A percentile compares a stretch with the other conserved stretches of the same genome.
phyloP scores from a whole-genome alignment of 2,113 vertebrate genomes.

The Cygnus buccinator region DNA sequence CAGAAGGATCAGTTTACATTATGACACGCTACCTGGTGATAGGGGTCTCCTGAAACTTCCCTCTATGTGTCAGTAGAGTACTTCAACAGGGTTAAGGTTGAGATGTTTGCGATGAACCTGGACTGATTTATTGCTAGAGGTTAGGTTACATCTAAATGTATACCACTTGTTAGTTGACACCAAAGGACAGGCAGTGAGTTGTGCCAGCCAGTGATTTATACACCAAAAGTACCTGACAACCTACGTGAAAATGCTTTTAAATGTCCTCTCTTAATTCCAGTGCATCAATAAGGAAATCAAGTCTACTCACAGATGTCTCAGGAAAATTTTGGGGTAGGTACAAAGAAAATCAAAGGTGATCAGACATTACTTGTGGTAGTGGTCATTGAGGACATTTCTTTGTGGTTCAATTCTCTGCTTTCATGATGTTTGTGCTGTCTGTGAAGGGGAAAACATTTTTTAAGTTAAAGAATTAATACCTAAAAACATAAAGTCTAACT shows the following conservation, averaged over 20 bases:
- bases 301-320: not conserved
- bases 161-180: not conserved
- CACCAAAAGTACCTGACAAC: not conserved
- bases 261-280: not conserved
- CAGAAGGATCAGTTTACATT: not conserved
- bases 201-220: not conserved
- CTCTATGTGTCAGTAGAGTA: not conserved
- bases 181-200: not conserved
- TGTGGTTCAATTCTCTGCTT: rapidly evolving
- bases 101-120: not conserved
- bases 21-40: not conserved
- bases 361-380: not conserved
- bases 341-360: not conserved
- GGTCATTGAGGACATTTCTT: not conserved
- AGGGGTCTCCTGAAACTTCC: not conserved
- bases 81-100: not conserved
- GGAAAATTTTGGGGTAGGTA: not conserved
- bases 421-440: not conserved
- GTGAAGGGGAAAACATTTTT: not conserved
- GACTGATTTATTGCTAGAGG: not conserved
- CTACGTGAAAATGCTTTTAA: not conserved
- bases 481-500: not conserved
- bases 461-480: not conserved
- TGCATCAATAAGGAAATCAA: not conserved
- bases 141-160: not conserved